Conservation (phyloP, 1,140 invertebrate species). For the Leptopilina clavipes region DNA sequence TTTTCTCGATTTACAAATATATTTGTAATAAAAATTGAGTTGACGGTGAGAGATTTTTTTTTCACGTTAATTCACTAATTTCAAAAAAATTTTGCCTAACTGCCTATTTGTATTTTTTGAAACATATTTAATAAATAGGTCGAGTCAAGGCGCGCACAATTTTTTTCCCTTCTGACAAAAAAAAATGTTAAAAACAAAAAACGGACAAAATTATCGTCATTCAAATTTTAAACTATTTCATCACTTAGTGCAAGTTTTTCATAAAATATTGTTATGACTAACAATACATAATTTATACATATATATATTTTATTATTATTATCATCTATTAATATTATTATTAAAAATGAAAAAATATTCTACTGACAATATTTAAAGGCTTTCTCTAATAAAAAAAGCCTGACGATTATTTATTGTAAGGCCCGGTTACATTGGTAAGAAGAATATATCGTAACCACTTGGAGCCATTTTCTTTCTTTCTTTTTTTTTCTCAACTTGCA, state of each 20-base stretch:
- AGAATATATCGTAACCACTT: conserved; percentile 63
- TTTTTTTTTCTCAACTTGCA: conserved; percentile 1
- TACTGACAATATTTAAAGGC: conserved; percentile 7
- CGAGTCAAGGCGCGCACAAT: conserved; percentile 46
- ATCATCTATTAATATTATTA: not conserved
- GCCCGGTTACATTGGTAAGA: conserved; percentile 63
- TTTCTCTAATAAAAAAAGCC: conserved; percentile 40
- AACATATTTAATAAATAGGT: conserved; percentile 59
- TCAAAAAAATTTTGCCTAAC: conserved; percentile 27
- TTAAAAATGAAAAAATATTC: conserved; percentile 25
- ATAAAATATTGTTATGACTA: conserved; percentile 42
- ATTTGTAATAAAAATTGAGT: conserved; percentile 32
- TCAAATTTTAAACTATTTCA: conserved; percentile 44
- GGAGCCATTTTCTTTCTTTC: conserved; percentile 39
- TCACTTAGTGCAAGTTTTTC: conserved; percentile 42
- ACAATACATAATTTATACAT: conserved; percentile 7
- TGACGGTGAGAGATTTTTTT: not conserved
- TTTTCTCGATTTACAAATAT: conserved; percentile 23
- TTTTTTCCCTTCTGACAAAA: not conserved
- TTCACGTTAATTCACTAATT: conserved; percentile 18
- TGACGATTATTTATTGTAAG: conserved; percentile 34
- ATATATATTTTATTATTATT: not conserved
- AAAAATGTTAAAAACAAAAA: conserved; percentile 38
- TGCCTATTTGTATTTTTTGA: conserved; percentile 45
- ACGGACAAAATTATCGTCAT: conserved; percentile 41